These are phyloP conservation scores for Meleagris gallopavo DNA, from an alignment of 2,113 vertebrate species.

Conservation along the genomic window DNA sequence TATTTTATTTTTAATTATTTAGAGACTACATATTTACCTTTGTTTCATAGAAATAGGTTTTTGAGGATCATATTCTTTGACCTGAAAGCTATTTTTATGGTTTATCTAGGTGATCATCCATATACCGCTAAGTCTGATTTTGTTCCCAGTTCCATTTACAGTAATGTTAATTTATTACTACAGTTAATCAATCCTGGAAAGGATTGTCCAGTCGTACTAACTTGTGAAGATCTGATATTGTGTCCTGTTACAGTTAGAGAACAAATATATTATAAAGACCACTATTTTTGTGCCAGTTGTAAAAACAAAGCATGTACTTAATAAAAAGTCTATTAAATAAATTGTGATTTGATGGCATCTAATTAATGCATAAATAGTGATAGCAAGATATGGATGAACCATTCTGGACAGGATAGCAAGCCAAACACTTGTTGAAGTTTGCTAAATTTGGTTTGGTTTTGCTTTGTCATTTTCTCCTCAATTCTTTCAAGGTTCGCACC, in stretches of 20 bases:
- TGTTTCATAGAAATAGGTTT: background rate
- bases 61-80: background rate
- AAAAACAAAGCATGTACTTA: background rate
- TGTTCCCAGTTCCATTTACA: background rate
- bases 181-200: background rate
- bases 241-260: background rate
- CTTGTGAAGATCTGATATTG: background rate
- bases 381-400: background rate
- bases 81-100: background rate
- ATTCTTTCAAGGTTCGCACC: background rate
- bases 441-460: background rate
- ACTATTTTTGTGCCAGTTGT: background rate
- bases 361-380: background rate
- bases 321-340: background rate
- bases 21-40: background rate
- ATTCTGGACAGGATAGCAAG: background rate
- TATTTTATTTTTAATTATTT: background rate
- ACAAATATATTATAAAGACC: background rate
- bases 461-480: background rate
- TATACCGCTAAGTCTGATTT: background rate
- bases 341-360: background rate
- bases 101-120: background rate
- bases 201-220: background rate
- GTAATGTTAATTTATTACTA: background rate
- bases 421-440: background rate